phyloP scores from a whole-genome alignment of 1,140 invertebrate genomes.

The Sesamia nonagrioides region DNA sequence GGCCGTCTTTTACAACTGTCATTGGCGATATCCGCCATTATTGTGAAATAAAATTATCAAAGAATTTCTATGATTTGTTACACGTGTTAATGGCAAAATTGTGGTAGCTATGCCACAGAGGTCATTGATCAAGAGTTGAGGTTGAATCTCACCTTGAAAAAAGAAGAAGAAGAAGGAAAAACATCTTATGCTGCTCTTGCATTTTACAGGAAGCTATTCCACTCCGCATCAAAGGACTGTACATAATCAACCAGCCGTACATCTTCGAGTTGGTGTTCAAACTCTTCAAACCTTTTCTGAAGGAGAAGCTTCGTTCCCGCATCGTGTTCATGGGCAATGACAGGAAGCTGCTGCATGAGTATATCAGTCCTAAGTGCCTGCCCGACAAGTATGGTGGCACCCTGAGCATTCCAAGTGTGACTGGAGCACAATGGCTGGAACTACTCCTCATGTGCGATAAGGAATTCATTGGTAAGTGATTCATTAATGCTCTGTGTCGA shows the following conservation, averaged over 20 bases:
- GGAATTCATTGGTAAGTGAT: constrained; percentile 90
- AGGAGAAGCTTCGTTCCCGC: constrained; percentile 91
- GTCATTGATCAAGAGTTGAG: no score
- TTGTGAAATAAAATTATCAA: no score
- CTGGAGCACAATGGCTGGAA: constrained; percentile 91
- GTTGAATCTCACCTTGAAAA: no score
- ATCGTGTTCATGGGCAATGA: constrained; percentile 95
- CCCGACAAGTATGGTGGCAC: constrained; percentile 94
- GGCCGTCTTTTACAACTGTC: no score
- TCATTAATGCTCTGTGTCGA: no score
- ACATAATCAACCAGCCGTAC: constrained; percentile 95
- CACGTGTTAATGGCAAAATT: no score
- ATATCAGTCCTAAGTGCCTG: constrained; percentile 93
- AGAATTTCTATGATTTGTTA: no score
- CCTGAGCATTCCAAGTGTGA: constrained; percentile 89
- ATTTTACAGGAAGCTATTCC: constrained; percentile 92
- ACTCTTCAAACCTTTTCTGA: constrained; percentile 95
- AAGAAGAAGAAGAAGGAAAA: no score
- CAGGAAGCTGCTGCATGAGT: constrained; percentile 92
- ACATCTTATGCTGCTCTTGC: no score
- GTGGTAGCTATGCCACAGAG: no score
- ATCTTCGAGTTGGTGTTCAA: constrained; percentile 96
- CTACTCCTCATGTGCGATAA: constrained; percentile 91
- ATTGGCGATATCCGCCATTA: no score
- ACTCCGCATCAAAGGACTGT: constrained; percentile 94